phyloP scores from a whole-genome alignment of 2,113 vertebrate species.

The Rhombomys opimus region DNA sequence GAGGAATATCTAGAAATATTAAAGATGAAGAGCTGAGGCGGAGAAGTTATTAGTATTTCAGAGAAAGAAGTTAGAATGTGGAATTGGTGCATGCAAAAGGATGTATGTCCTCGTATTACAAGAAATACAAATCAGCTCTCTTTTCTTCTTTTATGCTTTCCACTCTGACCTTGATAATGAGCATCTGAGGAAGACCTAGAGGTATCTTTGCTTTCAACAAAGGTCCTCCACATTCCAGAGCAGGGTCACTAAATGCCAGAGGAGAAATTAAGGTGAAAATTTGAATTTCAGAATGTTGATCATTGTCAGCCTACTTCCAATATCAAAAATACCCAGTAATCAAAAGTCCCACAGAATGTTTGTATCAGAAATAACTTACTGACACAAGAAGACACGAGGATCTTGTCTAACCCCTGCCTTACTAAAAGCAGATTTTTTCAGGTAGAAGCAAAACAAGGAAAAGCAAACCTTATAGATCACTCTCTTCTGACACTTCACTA shows the following conservation, averaged over 20 bases:
- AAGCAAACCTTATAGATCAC: not conserved
- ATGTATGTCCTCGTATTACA: not conserved
- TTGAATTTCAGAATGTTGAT: not conserved
- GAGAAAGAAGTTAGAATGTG: not conserved
- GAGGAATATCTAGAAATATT: not conserved
- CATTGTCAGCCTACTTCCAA: not conserved
- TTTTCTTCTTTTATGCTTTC: not conserved
- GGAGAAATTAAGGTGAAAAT: not conserved
- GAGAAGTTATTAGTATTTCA: not conserved
- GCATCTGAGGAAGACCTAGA: not conserved
- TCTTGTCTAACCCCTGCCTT: not conserved
- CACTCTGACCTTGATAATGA: not conserved
- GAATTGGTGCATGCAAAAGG: not conserved
- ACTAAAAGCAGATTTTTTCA: not conserved
- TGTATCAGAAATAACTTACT: conserved; percentile 11
- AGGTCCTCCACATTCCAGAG: not conserved
- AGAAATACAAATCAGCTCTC: no score
- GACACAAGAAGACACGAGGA: not conserved
- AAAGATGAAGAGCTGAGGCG: not conserved
- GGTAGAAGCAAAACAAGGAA: not conserved
- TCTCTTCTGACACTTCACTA: not conserved
- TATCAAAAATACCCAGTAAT: not conserved
- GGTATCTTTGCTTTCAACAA: not conserved
- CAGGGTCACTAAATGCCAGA: not conserved
- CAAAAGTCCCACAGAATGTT: not conserved